Evolutionary conservation across 1,140 invertebrate genomes (phyloP).

Genomic region (Rhyzopertha dominica): DNA sequence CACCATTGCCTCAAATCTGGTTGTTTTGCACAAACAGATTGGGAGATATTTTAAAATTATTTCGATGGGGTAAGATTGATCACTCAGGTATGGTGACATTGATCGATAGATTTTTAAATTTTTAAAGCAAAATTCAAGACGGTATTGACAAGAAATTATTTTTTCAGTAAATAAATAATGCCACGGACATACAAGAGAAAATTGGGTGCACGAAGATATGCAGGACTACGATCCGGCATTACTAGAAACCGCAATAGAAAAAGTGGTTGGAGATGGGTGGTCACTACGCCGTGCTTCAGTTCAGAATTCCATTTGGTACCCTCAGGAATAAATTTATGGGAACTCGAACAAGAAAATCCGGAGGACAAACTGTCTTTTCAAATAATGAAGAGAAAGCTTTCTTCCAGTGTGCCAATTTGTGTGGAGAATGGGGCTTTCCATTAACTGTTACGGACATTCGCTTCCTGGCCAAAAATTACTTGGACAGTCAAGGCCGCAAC

Average conservation of each 20-base stretch:
- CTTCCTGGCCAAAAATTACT: slow-evolving; percentile 13
- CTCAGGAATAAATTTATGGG: slow-evolving; percentile 11
- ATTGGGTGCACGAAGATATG: slow-evolving; percentile 14
- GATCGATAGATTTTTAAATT: no score
- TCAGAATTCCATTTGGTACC: slow-evolving; percentile 18
- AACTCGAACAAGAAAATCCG: slow-evolving; percentile 9
- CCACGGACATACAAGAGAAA: slow-evolving; percentile 11
- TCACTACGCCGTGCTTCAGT: slow-evolving; percentile 16
- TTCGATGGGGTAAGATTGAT: no score
- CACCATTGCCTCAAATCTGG: no score
- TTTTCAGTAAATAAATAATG: no score
- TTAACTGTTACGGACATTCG: slow-evolving; percentile 11
- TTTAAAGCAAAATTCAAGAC: no score
- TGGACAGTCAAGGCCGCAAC: slow-evolving; percentile 9
- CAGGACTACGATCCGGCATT: slow-evolving; percentile 9
- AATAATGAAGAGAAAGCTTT: slow-evolving; percentile 16
- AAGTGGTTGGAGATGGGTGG: slow-evolving; percentile 8
- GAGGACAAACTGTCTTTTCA: slow-evolving; percentile 12
- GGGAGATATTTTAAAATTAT: no score
- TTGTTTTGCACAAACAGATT: no score
- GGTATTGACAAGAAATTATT: no score
- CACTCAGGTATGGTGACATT: no score
- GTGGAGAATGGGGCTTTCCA: slow-evolving; percentile 19
- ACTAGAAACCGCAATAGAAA: not conserved
- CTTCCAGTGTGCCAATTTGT: slow-evolving; percentile 13